Evolutionary conservation across 2,888 invertebrate species (phyloP), one percentile per base, ranked within the genome.

Genomic region (Calameuta filiformis): DNA sequence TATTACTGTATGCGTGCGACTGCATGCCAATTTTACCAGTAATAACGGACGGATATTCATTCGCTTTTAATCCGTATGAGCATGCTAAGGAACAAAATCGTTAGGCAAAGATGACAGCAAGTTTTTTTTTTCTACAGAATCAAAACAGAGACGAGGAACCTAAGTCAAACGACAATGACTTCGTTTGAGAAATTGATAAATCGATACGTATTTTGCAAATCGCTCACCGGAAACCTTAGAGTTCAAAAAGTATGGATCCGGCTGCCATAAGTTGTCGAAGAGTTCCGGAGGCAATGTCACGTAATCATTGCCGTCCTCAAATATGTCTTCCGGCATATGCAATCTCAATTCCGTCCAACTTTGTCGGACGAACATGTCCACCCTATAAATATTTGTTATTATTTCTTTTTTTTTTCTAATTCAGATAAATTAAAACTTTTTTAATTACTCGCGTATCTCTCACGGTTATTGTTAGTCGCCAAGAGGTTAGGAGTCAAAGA

Each of bases 241-340:
- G 91, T 96, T 97, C 69, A 96, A 92, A 91, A 97, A 96, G 90
- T 96, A 97, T 35, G 96, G 95, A 92, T 97, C 97, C 0, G 97
- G 97, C 88, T 96, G 96, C 97, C 97, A 97, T n/a, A 97, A 93
- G 89, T 95, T 96, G 87, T 96, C 96, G 85, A 96, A 96, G 91
- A 96, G 96, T 90, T 96, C 95, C 68, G 96, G 95, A 15, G 96
- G 96, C 69, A 97, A 90, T 0, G 96, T 96, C 37, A 96, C 95
- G 86, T 95, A 96, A 88, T 96, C 96, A 82, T 96, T 96, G 0
- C 95, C 95, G 84, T 95, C 95, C 88, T 96, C 96, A 85, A 97
- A 96, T 81, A 97, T 95, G 85, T 96, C 95, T 81, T 95, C 94
- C 0, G 96, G 95, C 82, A 96, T 93, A 87, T 95, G 94, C 76